Base-by-base conservation (phyloP, 2,888 invertebrate species). In the Cyrtodaria siliqua region DNA sequence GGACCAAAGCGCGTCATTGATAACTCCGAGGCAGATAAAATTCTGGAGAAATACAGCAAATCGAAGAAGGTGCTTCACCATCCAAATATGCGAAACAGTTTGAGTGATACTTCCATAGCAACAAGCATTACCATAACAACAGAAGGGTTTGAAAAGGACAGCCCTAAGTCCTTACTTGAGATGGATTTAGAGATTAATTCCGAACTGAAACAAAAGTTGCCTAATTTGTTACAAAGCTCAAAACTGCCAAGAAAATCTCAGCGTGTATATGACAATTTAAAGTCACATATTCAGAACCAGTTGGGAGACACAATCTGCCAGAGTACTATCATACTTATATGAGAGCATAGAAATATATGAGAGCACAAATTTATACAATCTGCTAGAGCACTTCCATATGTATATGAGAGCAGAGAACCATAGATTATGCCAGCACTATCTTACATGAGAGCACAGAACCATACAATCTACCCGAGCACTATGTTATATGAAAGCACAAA, bases 311-410 rank as follows among this genome's bases (percentile, higher is more conserved):
- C 64, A 9, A 82, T 84, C 40, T 89, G 89, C 73, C 72, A 82
- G 47, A 84, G 88, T 14, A 83, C 84, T 26, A 84, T 88, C 38
- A 87, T 90, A 59, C 86, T 90, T 69, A 86, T 90, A 66, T 90
- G 33, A 33, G 4, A n/a, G n/a, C n/a, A n/a, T n/a, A n/a, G n/a
- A n/a, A n/a, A n/a, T n/a, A n/a, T n/a, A n/a, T n/a, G n/a, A n/a
- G n/a, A n/a, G n/a, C n/a, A n/a, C n/a, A n/a, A n/a, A n/a, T n/a
- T n/a, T n/a, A n/a, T n/a, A n/a, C n/a, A n/a, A n/a, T n/a, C n/a
- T n/a, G n/a, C n/a, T n/a, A n/a, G n/a, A n/a, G n/a, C n/a, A n/a
- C n/a, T n/a, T n/a, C n/a, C n/a, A n/a, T n/a, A n/a, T n/a, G n/a
- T n/a, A n/a, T n/a, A n/a, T n/a, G n/a, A n/a, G n/a, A n/a, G n/a